Base-by-base conservation (phyloP, 2,113 vertebrate genomes). In the Mirounga angustirostris region DNA sequence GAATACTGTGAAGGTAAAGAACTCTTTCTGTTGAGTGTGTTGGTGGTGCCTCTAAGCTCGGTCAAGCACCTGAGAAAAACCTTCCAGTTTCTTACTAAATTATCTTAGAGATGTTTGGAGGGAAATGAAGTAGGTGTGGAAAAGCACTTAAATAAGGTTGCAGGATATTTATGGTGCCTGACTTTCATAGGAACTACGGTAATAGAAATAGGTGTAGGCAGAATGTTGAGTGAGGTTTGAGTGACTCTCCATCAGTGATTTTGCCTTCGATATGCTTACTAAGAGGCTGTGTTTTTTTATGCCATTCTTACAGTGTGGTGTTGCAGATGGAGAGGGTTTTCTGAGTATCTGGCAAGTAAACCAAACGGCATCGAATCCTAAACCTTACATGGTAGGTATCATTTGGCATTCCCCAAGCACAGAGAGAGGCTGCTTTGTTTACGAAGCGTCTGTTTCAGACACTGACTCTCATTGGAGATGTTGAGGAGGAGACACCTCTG, bases 321-420 rank as follows among this genome's bases (percentile, higher is more conserved):
- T 99, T 82, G 99, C 99, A 56, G 99, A 99, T 82, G 99, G 99
- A 88, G 99, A 99, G 97, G 99, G 99, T 61, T 99, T 99, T 98
- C 99, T 99, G 97, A 99, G 99, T 97, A 99, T 99, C 92, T 99
- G 99, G 99, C 99, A 99, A 99, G 99, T 99, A 98, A 99, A 99
- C 98, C 99, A 99, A 98, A 99, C 99, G 9, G 99, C 99, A 56
- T 99, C 99, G 56, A 99, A 99, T 98, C 99, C 99, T 71, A 99
- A 99, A 98, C 99, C 99, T 16, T 99, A 99, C 93, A 98, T 99
- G 99, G 99, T 99, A 98, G 99, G 99, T 98, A 73, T 36, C 16
- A 4, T 28, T 81, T 13, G 1, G 14, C 12, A 13, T 50, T 22
- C 19, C 76, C 36, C 4, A 69, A 81, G n/a, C 15, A 0, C 5